These are phyloP conservation scores for silkworm (Bombyx mori) DNA, from an alignment of 1,140 invertebrate species.

Conservation along the genomic window ASM3026992v2 NC_085125.1:1461501-1462000, in stretches of 20 bases:
- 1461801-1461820: slow-evolving; percentile 70
- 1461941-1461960: slow-evolving; percentile 71
- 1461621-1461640: slow-evolving; percentile 5
- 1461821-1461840: slow-evolving; percentile 73
- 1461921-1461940: slow-evolving; percentile 5
- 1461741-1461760: slow-evolving; percentile 73
- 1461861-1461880: slow-evolving; percentile 78
- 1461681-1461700: neutral
- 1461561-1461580: slow-evolving; percentile 5
- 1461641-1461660: slow-evolving; percentile 7
- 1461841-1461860: slow-evolving; percentile 79
- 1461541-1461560: slow-evolving; percentile 4
- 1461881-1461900: slow-evolving; percentile 71
- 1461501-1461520: neutral
- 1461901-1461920: neutral
- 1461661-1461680: neutral
- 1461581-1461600: neutral
- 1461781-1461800: slow-evolving; percentile 78
- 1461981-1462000: slow-evolving; percentile 10
- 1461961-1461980: slow-evolving; percentile 74
- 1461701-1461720: too few relatives aligned
- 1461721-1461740: slow-evolving; percentile 73
- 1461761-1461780: slow-evolving; percentile 75
- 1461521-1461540: neutral
- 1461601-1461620: slow-evolving; percentile 4